phyloP scores from a whole-genome alignment of 2,797 vertebrate genomes.

The Ispidina lecontei region DNA sequence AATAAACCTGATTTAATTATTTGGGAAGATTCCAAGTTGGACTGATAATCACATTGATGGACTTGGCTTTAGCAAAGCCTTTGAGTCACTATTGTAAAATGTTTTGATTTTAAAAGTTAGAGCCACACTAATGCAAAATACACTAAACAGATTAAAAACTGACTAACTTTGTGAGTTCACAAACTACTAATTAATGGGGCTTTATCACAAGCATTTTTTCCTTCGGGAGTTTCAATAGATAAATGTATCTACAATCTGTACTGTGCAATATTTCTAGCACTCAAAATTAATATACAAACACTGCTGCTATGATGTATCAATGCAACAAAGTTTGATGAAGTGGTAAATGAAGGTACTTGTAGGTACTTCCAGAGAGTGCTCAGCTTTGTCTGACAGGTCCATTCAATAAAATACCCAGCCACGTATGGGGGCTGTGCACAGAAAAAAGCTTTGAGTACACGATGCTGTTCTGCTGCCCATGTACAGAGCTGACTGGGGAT shows the following conservation, averaged over 20 bases:
- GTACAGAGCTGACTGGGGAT: not conserved
- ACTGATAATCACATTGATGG: constrained; percentile 61
- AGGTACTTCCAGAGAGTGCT: not conserved
- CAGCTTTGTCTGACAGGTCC: not conserved
- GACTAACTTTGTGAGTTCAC: not conserved
- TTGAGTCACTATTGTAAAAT: not conserved
- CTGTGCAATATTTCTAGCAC: not conserved
- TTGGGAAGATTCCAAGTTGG: constrained; percentile 60
- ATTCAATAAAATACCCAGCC: not conserved
- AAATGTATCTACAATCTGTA: not conserved
- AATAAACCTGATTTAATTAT: constrained; percentile 69
- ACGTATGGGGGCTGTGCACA: fast-evolving
- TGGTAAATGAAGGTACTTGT: not conserved
- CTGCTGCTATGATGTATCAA: not conserved
- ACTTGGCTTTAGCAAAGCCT: constrained; percentile 49
- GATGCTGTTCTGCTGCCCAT: fast-evolving
- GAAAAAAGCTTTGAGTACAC: not conserved
- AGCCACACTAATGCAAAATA: not conserved
- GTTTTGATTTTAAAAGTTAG: constrained; percentile 38
- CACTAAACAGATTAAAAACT: constrained; percentile 16
- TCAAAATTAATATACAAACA: not conserved
- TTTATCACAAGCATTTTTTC: not conserved
- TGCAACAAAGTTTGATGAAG: not conserved
- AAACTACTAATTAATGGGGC: not conserved
- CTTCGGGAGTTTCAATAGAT: not conserved